A percentile compares a stretch with the other conserved stretches of the same genome.
Evolutionary conservation across 1,140 invertebrate species (phyloP).

Genomic region (Bombus confusus): DNA sequence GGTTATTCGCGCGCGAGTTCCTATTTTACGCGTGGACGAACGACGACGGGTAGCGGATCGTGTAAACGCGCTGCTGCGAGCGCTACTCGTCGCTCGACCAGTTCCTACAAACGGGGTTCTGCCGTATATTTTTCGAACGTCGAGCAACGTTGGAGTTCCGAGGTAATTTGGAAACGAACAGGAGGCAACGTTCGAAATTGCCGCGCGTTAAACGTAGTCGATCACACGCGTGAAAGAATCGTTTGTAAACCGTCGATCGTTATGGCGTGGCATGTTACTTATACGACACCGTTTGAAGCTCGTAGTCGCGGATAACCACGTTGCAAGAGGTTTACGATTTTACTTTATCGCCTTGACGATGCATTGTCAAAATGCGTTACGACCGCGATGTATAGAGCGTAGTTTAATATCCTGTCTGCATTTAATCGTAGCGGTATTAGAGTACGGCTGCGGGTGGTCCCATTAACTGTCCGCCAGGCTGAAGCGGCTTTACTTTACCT

Average conservation of each 20-base stretch:
- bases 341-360: constrained; percentile 75
- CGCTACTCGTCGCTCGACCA: no score
- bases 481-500: constrained; percentile 69
- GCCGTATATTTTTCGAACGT: accelerated
- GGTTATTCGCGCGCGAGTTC: no score
- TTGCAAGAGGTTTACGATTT: constrained; percentile 76
- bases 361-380: constrained; percentile 80
- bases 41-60: no score
- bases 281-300: background rate
- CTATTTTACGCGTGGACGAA: no score
- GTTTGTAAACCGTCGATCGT: constrained; percentile 18
- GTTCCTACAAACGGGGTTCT: no score
- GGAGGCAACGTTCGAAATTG: no score
- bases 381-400: constrained; percentile 67
- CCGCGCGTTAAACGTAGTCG: background rate
- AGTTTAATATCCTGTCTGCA: constrained; percentile 81
- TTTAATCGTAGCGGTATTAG: constrained; percentile 79
- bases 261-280: background rate
- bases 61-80: no score
- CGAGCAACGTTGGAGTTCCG: accelerated
- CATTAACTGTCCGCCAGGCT: constrained; percentile 70
- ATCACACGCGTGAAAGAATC: background rate
- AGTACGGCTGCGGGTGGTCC: constrained; percentile 74
- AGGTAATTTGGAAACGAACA: accelerated
- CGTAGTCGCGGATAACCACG: constrained; percentile 47